A percentile compares a stretch with the other conserved stretches of the same genome.
phyloP scores from a whole-genome alignment of 2,888 invertebrate species.

The Sinodicranocentrus sp. region DNA sequence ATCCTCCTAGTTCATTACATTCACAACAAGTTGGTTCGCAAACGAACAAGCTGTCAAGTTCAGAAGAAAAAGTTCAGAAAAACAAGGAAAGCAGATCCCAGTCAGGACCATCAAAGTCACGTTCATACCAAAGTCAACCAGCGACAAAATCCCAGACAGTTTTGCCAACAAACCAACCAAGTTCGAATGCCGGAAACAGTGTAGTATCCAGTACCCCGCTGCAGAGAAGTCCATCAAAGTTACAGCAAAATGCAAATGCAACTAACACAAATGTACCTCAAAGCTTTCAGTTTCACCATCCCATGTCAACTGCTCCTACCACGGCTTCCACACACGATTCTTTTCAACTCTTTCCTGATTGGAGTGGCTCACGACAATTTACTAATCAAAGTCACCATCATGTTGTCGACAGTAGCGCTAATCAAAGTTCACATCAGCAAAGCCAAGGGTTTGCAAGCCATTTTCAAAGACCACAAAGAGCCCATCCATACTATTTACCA shows the following conservation, averaged over 20 bases:
- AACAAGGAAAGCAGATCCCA: background rate
- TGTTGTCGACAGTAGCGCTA: background rate
- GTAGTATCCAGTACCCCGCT: no score
- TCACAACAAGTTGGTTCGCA: background rate
- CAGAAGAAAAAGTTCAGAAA: conserved; percentile 30
- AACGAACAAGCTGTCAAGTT: background rate
- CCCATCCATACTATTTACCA: conserved; percentile 54
- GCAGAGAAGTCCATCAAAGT: no score
- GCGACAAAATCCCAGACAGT: background rate
- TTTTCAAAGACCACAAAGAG: conserved; percentile 19
- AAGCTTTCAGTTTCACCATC: conserved; percentile 22
- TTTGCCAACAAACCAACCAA: background rate
- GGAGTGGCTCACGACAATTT: background rate
- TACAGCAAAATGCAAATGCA: no score
- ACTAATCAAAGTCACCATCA: background rate
- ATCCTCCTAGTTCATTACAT: background rate
- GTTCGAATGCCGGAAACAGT: background rate
- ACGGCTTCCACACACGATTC: background rate
- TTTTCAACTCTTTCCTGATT: conserved; percentile 59
- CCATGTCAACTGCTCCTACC: background rate
- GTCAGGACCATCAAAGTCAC: background rate
- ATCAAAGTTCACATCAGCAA: background rate
- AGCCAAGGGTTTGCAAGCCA: background rate
- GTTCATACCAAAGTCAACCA: background rate
- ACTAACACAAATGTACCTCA: background rate